Conservation (phyloP, 2,113 vertebrate genomes). For the Colistium nudipinnis region DNA sequence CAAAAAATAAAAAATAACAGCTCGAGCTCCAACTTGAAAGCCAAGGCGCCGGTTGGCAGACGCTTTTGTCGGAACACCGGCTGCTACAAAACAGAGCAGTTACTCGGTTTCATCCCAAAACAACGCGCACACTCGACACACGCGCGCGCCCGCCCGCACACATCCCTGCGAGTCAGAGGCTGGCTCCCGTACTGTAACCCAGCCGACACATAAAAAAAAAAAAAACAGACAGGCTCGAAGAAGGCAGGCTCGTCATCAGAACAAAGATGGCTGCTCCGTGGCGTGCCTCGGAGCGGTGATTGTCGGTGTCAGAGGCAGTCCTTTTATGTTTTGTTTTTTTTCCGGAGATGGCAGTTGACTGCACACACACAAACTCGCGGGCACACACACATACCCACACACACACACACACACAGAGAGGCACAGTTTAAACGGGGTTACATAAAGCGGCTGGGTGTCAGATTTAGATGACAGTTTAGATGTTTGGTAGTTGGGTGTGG, state of each 20-base stretch:
- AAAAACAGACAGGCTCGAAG: constrained; percentile 80
- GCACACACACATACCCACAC: neutral
- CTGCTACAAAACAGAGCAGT: constrained; percentile 59
- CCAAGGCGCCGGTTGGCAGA: constrained; percentile 58
- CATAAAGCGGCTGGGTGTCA: constrained; percentile 82
- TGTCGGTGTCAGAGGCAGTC: constrained; percentile 75
- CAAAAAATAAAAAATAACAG: too few relatives aligned
- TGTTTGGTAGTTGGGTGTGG: constrained; percentile 66
- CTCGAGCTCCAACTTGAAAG: constrained; percentile 65
- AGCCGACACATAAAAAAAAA: constrained; percentile 65
- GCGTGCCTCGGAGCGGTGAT: constrained; percentile 79
- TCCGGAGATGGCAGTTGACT: constrained; percentile 74
- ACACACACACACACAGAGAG: constrained; percentile 39
- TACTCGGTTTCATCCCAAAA: constrained; percentile 47
- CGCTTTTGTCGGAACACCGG: constrained; percentile 60
- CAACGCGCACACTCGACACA: neutral
- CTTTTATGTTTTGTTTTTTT: constrained; percentile 76
- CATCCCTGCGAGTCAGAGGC: constrained; percentile 77
- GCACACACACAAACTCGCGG: constrained; percentile 54
- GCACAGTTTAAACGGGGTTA: constrained; percentile 75
- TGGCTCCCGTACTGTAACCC: constrained; percentile 81
- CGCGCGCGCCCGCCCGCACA: constrained; percentile 18
- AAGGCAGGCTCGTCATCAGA: constrained; percentile 74
- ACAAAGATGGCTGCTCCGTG: constrained; percentile 80
- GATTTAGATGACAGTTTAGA: constrained; percentile 80